A percentile compares a stretch with the other conserved stretches of the same genome.
phyloP scores from a whole-genome alignment of 1,140 invertebrate species.

The Penaeus japonicus region DNA sequence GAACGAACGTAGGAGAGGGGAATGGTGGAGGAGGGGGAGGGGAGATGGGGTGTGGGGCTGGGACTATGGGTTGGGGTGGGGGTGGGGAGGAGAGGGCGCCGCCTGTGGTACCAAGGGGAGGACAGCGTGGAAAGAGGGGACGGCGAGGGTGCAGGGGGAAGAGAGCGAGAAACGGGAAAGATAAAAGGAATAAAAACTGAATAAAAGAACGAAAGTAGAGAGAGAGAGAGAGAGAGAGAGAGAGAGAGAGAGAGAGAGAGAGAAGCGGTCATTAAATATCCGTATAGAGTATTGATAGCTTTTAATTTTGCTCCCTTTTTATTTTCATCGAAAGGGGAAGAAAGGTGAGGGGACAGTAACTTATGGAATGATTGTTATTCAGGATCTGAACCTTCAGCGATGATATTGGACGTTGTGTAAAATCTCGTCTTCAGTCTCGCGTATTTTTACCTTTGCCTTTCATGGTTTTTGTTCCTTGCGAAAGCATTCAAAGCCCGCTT shows the following conservation, averaged over 20 bases:
- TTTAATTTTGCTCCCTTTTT: too few relatives aligned
- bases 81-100: neutral
- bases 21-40: slow-evolving; percentile 18
- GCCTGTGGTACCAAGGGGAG: too few relatives aligned
- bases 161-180: neutral
- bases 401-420: too few relatives aligned
- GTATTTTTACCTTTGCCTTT: too few relatives aligned
- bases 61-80: neutral
- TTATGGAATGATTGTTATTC: too few relatives aligned
- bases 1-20: neutral
- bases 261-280: neutral
- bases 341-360: too few relatives aligned
- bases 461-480: too few relatives aligned
- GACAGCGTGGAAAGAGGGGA: neutral
- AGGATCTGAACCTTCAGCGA: too few relatives aligned
- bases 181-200: neutral
- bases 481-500: too few relatives aligned
- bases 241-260: neutral
- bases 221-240: neutral
- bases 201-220: neutral
- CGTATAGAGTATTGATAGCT: too few relatives aligned
- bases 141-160: neutral
- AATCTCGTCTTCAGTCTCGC: too few relatives aligned
- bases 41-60: neutral
- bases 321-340: too few relatives aligned